Percentiles rank a stretch among this genome's conserved stretches.
These are phyloP conservation scores for Seladonia tumulorum DNA, from an alignment of 2,888 invertebrate species.

Conservation along the genomic window DNA sequence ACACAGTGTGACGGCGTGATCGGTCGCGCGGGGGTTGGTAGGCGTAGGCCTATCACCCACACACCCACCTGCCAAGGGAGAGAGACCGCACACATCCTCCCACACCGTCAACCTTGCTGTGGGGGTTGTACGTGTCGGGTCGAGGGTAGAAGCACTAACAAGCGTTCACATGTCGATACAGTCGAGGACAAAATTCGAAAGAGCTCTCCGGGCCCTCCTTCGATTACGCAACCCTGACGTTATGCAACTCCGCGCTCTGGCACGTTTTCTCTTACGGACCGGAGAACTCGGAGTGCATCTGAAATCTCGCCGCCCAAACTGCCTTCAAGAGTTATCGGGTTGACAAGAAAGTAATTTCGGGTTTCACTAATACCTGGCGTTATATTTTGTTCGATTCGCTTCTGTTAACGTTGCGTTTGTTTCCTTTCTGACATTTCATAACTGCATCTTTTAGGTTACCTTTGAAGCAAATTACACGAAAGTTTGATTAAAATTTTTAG, in stretches of 20 bases:
- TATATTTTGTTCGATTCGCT: no score
- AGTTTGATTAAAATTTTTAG: no score
- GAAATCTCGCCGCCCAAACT: no score
- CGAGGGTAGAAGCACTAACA: constrained; percentile 38
- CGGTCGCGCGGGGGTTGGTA: constrained; percentile 59
- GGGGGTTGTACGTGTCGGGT: constrained; percentile 41
- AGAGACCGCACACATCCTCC: no score
- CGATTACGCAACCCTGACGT: not conserved
- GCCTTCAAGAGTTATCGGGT: no score
- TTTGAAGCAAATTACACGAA: no score
- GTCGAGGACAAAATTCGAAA: constrained; percentile 39
- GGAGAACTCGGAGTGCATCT: no score
- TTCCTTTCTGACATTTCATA: no score
- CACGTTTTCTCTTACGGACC: not conserved
- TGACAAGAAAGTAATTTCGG: no score
- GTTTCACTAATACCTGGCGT: no score
- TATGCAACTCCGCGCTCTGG: not conserved
- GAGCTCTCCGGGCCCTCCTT: not conserved
- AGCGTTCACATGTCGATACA: constrained; percentile 53
- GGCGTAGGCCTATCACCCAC: constrained; percentile 65
- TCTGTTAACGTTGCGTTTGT: no score
- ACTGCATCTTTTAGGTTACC: no score
- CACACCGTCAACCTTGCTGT: constrained; percentile 21
- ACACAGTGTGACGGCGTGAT: constrained; percentile 62
- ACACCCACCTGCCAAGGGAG: not conserved